Evolutionary conservation across 2,888 invertebrate species (phyloP).

Genomic region (Mylabris sibirica): DNA sequence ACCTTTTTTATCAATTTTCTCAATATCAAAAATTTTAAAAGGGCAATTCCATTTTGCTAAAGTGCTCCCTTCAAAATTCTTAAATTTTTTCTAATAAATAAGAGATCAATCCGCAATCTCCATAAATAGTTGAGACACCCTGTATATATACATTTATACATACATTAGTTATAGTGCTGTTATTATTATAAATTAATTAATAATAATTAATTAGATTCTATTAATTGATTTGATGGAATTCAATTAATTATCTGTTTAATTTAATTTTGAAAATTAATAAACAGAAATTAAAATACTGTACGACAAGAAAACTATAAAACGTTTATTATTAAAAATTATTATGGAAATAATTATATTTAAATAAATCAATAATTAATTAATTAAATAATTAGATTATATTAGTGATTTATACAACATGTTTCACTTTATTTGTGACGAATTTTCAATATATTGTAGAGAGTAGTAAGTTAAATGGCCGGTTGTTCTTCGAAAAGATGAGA

Average conservation of each 20-base stretch:
- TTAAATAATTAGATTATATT: background rate
- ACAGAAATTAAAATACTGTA: conserved; percentile 27
- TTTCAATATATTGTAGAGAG: background rate
- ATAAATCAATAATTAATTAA: background rate
- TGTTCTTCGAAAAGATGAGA: background rate
- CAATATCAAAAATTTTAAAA: too few relatives aligned
- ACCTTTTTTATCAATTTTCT: too few relatives aligned
- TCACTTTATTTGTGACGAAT: background rate
- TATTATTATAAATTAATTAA: background rate
- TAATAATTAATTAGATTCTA: background rate
- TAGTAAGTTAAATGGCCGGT: too few relatives aligned
- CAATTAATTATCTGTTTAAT: background rate
- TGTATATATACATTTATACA: background rate
- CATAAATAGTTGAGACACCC: too few relatives aligned
- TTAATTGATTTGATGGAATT: background rate
- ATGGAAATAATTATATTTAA: background rate
- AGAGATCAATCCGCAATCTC: too few relatives aligned
- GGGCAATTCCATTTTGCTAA: too few relatives aligned
- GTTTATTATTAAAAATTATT: conserved; percentile 24
- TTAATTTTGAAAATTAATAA: background rate
- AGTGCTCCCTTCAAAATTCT: too few relatives aligned
- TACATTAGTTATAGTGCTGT: conserved; percentile 1
- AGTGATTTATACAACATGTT: background rate
- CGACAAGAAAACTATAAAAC: conserved; percentile 35
- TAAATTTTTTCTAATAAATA: too few relatives aligned